phyloP scores from a whole-genome alignment of 2,113 vertebrate species.

The Sprattus sprattus region DNA sequence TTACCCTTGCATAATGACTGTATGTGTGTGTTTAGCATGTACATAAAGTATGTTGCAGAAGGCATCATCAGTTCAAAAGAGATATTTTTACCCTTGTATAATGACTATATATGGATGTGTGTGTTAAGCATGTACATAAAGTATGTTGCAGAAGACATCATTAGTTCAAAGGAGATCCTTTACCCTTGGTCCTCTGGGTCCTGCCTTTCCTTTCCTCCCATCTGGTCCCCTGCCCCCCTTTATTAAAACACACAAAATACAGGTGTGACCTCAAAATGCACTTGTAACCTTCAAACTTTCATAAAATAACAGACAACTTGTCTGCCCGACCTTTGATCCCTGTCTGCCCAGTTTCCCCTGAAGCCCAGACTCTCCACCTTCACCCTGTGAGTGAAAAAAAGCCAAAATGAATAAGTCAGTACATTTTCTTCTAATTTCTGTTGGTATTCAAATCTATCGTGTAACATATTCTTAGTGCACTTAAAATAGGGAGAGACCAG shows the following conservation, averaged over 20 bases:
- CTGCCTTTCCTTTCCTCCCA: constrained; percentile 70
- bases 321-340: constrained; percentile 78
- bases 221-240: constrained; percentile 80
- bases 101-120: too few species aligned
- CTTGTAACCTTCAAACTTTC: background rate
- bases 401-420: background rate
- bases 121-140: background rate
- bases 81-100: constrained; percentile 66
- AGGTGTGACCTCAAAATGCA: background rate
- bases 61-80: background rate
- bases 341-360: constrained; percentile 72
- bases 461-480: background rate
- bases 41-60: background rate
- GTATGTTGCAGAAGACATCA: background rate
- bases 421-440: background rate
- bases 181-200: constrained; percentile 74
- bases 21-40: background rate
- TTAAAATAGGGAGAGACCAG: background rate
- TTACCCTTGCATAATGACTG: too few species aligned
- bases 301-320: background rate
- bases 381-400: constrained; percentile 67
- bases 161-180: background rate
- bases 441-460: background rate
- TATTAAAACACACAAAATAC: constrained; percentile 38
- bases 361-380: constrained; percentile 74